phyloP scores from a whole-genome alignment of 1,140 invertebrate genomes.

The Parapsyche elsis region DNA sequence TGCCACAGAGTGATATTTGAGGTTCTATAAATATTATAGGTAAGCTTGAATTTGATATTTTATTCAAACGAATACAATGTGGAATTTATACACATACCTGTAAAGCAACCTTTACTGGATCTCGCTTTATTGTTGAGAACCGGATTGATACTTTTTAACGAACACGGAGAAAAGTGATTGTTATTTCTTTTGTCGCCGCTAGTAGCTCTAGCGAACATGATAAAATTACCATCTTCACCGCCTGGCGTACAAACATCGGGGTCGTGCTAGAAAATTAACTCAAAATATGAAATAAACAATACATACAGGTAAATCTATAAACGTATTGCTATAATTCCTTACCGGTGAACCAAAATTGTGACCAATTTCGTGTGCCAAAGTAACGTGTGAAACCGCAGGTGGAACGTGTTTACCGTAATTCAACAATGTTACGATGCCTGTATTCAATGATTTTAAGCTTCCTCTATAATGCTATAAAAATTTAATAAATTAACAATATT shows the following conservation, averaged over 20 bases:
- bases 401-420: constrained; percentile 99
- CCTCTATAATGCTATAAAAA: constrained; percentile 89
- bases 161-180: constrained; percentile 93
- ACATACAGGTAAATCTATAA: constrained; percentile 11
- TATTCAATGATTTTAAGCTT: constrained; percentile 95
- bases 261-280: constrained; percentile 85
- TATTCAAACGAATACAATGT: too few species aligned
- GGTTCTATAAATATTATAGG: constrained; percentile 79
- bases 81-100: constrained; percentile 69
- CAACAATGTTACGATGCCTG: constrained; percentile 96
- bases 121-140: constrained; percentile 93
- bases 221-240: constrained; percentile 96
- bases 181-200: constrained; percentile 97
- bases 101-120: constrained; percentile 91
- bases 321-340: constrained; percentile 59
- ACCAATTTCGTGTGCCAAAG: constrained; percentile 98
- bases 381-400: constrained; percentile 97
- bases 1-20: constrained; percentile 93
- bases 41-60: neutral
- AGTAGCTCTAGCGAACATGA: constrained; percentile 97
- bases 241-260: constrained; percentile 91
- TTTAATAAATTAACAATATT: neutral
- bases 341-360: constrained; percentile 99
- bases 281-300: constrained; percentile 43
- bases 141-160: constrained; percentile 93